Evolutionary conservation across 2,113 vertebrate genomes (phyloP).

Genomic region (Baryphthengus martii): DNA sequence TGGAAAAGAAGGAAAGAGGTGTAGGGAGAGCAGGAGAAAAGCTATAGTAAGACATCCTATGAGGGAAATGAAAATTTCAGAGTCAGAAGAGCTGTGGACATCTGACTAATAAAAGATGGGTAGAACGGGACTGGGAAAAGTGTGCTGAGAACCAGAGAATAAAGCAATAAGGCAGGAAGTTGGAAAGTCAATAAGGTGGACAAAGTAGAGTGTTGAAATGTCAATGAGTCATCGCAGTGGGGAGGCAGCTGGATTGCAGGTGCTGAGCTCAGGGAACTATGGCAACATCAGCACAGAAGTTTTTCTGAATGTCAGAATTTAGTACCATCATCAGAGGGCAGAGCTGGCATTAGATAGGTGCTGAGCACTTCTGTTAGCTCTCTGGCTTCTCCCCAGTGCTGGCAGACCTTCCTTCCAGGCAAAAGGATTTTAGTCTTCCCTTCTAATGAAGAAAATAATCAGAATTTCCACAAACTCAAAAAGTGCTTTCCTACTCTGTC

Average conservation of each 20-base stretch:
- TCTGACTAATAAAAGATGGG: neutral
- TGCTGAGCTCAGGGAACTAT: constrained; percentile 38
- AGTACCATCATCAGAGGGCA: constrained; percentile 36
- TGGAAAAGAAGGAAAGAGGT: neutral
- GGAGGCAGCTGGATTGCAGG: constrained; percentile 54
- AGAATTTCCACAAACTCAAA: neutral
- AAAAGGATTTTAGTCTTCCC: neutral
- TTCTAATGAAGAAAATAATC: neutral
- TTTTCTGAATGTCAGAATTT: constrained; percentile 15
- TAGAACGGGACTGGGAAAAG: neutral
- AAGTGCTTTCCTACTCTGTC: neutral
- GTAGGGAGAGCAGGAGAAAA: neutral
- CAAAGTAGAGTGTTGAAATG: constrained; percentile 22
- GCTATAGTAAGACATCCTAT: neutral
- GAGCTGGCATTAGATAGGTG: neutral
- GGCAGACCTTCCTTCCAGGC: neutral
- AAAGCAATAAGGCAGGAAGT: constrained; percentile 14
- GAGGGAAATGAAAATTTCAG: neutral
- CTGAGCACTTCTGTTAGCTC: constrained; percentile 24
- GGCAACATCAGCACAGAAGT: constrained; percentile 11
- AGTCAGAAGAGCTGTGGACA: neutral
- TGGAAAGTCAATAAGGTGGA: constrained; percentile 38
- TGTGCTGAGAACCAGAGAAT: neutral
- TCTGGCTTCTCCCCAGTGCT: neutral
- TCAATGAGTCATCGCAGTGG: constrained; percentile 7